These are phyloP conservation scores for Lamprologus callipterus DNA, from an alignment of 2,113 vertebrate species.

Conservation along the genomic window DNA sequence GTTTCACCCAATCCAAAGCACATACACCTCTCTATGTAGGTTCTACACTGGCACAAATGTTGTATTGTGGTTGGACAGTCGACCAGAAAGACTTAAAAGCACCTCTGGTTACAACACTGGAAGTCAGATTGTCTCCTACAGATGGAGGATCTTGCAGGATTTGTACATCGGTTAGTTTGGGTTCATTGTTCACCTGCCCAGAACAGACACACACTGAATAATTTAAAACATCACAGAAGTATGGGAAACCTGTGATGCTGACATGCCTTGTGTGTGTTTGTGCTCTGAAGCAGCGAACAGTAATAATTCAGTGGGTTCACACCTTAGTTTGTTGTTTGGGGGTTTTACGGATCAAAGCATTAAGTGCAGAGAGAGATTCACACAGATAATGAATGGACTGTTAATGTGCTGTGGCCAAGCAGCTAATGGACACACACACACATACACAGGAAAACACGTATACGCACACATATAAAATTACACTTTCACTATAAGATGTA, in stretches of 20 bases:
- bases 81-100: neutral
- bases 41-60: neutral
- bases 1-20: neutral
- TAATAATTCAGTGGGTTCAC: constrained; percentile 31
- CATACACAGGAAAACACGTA: neutral
- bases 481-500: neutral
- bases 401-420: constrained; percentile 92
- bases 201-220: neutral
- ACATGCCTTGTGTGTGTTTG: neutral
- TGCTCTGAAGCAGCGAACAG: neutral
- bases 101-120: neutral
- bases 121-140: neutral
- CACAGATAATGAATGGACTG: constrained; percentile 91
- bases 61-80: neutral
- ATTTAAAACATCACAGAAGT: neutral
- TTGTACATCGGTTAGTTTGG: neutral
- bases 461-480: neutral
- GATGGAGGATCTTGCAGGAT: neutral
- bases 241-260: neutral
- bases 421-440: constrained; percentile 79
- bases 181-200: neutral
- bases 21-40: neutral
- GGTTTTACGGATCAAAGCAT: constrained; percentile 48
- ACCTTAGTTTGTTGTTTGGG: constrained; percentile 31
- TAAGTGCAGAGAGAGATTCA: constrained; percentile 54